Conservation (phyloP, 2,113 vertebrate species). For the Athene noctua region DNA sequence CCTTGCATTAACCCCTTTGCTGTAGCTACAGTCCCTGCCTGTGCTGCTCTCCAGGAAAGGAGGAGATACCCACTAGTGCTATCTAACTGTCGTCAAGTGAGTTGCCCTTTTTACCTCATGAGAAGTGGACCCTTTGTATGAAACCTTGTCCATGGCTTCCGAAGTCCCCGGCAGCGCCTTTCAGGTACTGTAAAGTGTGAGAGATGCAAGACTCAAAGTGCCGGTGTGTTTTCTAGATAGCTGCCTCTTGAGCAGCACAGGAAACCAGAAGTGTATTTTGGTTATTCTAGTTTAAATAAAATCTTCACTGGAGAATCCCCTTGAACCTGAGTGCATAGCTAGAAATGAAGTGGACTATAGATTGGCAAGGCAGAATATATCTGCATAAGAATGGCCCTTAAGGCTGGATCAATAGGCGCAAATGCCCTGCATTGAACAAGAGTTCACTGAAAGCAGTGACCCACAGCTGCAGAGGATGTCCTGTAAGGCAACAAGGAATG, state of each 20-base stretch:
- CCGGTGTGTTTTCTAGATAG: background rate
- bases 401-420: background rate
- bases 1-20: background rate
- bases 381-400: background rate
- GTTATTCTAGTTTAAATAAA: background rate
- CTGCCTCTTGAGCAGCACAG: background rate
- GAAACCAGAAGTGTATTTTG: background rate
- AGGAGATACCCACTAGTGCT: background rate
- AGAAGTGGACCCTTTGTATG: background rate
- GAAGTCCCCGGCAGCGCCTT: background rate
- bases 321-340: background rate
- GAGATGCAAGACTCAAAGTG: background rate
- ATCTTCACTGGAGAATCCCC: background rate
- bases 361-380: background rate
- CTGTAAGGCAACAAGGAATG: background rate
- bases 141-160: background rate
- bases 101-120: background rate
- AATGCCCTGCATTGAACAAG: background rate
- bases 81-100: fast-evolving
- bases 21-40: fast-evolving
- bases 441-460: background rate
- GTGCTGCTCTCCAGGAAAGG: background rate
- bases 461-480: background rate
- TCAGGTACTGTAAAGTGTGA: background rate
- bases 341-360: background rate